These are phyloP conservation scores for Lagenorhynchus albirostris DNA, from an alignment of 2,113 vertebrate species.

Conservation along the genomic window DNA sequence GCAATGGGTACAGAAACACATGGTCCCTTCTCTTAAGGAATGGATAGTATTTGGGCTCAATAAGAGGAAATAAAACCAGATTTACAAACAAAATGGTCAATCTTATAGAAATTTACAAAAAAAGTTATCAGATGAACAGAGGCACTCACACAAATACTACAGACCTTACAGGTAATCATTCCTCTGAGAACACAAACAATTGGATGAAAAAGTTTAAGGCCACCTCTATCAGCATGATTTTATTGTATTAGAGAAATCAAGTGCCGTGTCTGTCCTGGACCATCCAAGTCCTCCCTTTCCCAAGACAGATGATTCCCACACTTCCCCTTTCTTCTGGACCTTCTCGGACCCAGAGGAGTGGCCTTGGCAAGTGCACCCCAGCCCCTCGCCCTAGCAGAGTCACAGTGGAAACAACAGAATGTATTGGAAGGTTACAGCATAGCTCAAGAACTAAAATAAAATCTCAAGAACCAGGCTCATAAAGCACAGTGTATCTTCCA, in stretches of 20 bases:
- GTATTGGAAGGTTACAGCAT: not conserved
- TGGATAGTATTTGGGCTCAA: not conserved
- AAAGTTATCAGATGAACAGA: not conserved
- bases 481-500: not conserved
- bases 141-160: not conserved
- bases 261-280: not conserved
- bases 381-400: not conserved
- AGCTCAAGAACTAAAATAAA: not conserved
- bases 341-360: not conserved
- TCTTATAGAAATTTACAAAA: not conserved
- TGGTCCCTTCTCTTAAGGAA: not conserved
- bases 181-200: not conserved
- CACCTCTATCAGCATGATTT: not conserved
- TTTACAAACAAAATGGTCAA: not conserved
- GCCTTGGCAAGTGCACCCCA: not conserved
- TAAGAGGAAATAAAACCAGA: not conserved
- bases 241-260: not conserved
- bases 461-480: not conserved
- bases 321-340: not conserved
- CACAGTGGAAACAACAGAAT: not conserved
- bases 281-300: not conserved
- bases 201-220: not conserved
- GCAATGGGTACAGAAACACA: not conserved
- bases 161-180: not conserved
- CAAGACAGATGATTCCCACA: not conserved